Evolutionary conservation across 2,113 vertebrate genomes (phyloP).

Genomic region (Rana temporaria): DNA sequence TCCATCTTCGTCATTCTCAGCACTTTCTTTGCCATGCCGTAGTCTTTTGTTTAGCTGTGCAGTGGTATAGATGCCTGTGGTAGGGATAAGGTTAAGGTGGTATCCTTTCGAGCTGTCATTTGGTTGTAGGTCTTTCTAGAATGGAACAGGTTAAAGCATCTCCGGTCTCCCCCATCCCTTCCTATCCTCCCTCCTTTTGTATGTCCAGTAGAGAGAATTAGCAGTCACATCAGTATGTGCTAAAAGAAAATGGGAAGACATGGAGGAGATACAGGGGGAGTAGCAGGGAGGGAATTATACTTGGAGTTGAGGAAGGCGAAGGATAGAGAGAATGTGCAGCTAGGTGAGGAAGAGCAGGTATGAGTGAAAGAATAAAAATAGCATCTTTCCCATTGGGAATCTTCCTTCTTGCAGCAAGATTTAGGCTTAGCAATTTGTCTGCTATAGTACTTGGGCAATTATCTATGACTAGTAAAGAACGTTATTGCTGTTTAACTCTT

Average conservation of each 20-base stretch:
- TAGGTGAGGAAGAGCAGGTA: constrained; percentile 49
- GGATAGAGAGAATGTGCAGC: constrained; percentile 34
- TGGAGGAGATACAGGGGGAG: background rate
- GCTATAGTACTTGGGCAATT: background rate
- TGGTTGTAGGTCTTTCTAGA: background rate
- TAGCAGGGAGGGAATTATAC: background rate
- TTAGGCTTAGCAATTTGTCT: constrained; percentile 37
- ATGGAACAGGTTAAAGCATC: constrained; percentile 24
- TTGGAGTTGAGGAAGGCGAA: constrained; percentile 23
- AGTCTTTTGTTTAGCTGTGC: background rate
- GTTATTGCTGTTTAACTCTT: background rate
- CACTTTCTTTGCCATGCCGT: background rate
- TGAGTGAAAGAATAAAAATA: constrained; percentile 49
- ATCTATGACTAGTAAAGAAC: background rate
- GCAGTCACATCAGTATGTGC: constrained; percentile 48
- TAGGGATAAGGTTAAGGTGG: constrained; percentile 3
- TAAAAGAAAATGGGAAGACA: constrained; percentile 44
- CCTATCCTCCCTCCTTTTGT: constrained; percentile 9
- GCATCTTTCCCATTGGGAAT: constrained; percentile 38
- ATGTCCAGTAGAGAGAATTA: constrained; percentile 44
- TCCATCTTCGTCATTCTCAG: background rate
- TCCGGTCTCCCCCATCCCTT: background rate
- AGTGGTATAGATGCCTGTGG: background rate
- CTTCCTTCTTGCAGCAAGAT: constrained; percentile 44
- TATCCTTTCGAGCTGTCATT: background rate